Percentiles rank a stretch among this genome's conserved stretches.
Conservation (phyloP, 2,797 vertebrate species). For the Chiroxiphia lanceolata region DNA sequence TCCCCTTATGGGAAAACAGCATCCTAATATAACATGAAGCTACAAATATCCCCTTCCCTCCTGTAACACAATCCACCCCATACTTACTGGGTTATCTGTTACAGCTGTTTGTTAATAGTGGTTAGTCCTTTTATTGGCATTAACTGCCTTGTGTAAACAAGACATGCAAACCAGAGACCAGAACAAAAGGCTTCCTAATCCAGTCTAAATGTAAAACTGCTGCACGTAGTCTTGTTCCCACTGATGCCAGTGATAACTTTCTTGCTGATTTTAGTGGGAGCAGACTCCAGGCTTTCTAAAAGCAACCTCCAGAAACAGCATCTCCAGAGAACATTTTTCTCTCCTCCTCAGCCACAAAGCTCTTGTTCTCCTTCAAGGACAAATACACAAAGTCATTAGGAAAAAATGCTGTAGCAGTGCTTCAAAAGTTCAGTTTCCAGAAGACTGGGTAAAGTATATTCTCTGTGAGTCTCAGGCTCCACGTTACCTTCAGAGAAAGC, state of each 20-base stretch:
- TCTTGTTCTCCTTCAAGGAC: constrained; percentile 15
- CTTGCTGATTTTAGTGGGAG: background rate
- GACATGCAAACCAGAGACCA: background rate
- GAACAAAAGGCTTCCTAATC: background rate
- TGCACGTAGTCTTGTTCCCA: background rate
- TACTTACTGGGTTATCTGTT: background rate
- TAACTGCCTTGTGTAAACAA: background rate
- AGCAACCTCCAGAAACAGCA: background rate
- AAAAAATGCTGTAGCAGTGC: background rate
- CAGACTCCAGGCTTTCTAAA: background rate
- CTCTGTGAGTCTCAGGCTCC: background rate
- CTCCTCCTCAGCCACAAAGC: background rate
- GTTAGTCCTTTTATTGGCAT: background rate
- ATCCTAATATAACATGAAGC: background rate
- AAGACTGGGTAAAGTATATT: background rate
- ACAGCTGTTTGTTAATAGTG: background rate
- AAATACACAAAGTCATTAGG: background rate
- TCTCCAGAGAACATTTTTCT: background rate
- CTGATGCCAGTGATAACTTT: background rate
- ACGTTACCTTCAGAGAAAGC: background rate
- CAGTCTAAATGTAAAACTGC: background rate
- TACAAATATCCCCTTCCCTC: background rate
- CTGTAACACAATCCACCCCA: background rate
- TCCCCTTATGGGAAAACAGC: background rate
- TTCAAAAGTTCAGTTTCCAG: background rate